Base-by-base conservation (phyloP, 2,888 invertebrate species). In the Calliphora vomitoria region DNA sequence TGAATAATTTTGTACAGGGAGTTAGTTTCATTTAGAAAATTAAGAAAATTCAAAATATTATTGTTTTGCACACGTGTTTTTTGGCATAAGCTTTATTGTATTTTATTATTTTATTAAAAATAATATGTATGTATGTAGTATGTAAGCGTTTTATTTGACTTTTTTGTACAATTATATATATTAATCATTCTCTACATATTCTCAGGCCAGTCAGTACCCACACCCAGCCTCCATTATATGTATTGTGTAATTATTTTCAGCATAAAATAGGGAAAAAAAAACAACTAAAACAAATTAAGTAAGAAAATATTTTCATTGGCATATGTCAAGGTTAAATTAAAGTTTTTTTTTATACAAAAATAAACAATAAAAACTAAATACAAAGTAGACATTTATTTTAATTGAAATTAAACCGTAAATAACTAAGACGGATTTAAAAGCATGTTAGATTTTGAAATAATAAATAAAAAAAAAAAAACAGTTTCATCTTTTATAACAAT, bases 241-340 rank as follows among this genome's bases (percentile, higher is more conserved):
- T 53, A 53, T 72, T 64, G 66, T 81, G 72, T 25, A 72, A 81
- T 72, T 81, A 53, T 64, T 80, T 64, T 20, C 25, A 38, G 55
- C 18, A 18, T 13, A 44, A 47, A 64, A 72, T n/a, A 72, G 35
- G 47, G 20, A 41, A 5, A 31, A 8, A 53, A 35, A 1, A 69
- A 18, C 35, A 71, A 6, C n/a, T n/a, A 20, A 78, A 58, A 44
- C n/a, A 68, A 44, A 25, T 44, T 41, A 66, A 66, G n/a, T 68
- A 68, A 68, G 66, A 64, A 78, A 78, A 55, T 35, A 53, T 84
- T 86, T 86, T 86, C 80, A 80, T 86, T 82, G 82, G 82, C 82
- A 82, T 82, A 82, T 82, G 76, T 82, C 76, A 82, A 76, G 82
- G 82, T 82, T 82, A 71, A 47, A 66, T 72, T 41, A 35, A 53